A percentile compares a stretch with the other conserved stretches of the same genome.
Conservation (phyloP, 2,113 vertebrate species). For the Alaudala cheleensis region DNA sequence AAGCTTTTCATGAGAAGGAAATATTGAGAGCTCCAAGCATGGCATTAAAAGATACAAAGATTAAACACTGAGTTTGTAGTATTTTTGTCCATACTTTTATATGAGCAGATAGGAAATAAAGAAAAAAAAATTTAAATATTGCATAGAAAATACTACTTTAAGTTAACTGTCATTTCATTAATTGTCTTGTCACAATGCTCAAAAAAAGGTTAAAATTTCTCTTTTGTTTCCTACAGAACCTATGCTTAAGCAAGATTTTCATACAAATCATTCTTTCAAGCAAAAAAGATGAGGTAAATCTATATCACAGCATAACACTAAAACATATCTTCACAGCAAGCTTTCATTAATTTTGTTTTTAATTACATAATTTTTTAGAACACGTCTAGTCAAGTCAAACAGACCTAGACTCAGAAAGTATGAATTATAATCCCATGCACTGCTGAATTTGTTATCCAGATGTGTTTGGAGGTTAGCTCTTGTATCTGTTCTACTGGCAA, state of each 20-base stretch:
- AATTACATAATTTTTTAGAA: background rate
- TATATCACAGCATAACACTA: background rate
- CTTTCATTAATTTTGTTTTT: background rate
- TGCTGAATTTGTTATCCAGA: background rate
- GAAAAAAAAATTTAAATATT: background rate
- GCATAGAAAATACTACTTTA: background rate
- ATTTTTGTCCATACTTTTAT: background rate
- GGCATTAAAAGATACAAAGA: background rate
- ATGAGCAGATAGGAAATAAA: background rate
- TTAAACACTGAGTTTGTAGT: background rate
- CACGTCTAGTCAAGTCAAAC: background rate
- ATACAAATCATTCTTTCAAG: background rate
- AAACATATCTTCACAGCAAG: background rate
- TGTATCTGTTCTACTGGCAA: background rate
- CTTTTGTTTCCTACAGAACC: background rate
- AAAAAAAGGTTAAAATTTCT: background rate
- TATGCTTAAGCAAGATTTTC: background rate
- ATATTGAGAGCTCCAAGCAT: background rate
- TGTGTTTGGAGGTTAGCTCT: background rate
- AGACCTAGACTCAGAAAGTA: background rate
- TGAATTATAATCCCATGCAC: background rate
- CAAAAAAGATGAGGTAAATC: background rate
- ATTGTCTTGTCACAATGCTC: background rate
- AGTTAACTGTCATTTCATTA: background rate
- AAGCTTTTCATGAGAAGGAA: background rate